Base-by-base conservation (phyloP, 2,113 vertebrate genomes). In the Aphelocoma coerulescens region DNA sequence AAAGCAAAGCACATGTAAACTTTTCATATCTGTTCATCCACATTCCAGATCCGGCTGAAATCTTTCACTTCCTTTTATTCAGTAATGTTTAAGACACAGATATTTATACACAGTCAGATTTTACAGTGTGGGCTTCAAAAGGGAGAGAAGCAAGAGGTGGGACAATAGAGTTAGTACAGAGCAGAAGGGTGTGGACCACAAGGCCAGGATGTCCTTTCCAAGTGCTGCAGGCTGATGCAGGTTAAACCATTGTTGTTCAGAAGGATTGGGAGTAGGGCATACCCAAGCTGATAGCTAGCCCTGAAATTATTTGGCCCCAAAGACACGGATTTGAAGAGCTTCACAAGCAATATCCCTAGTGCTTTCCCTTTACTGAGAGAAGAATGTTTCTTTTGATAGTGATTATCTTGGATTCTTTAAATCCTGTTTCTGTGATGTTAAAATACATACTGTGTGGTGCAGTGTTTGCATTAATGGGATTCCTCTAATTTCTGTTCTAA, bases 11-110 rank as follows among this genome's bases (percentile, higher is more conserved):
- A 41, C 44, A 14, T 48, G 43, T 93, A 86, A 95, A 92, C 68
- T 59, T 77, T 49, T 55, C 54, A 2, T 88, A 78, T 92, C 88
- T 81, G 11, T 84, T 88, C 35, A 74, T 93, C 51, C 48, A 30
- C 57, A 12, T 93, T 81, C 58, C 65, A 58, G 52, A 75, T 75
- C 68, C 0, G 2, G 44, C 76, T 88, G 86, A 82, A 82, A 91
- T 94, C 37, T 81, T 92, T 78, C 65, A 32, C 82, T 94, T 94
- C 79, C 78, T 91, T 94, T 93, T 91, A 93, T 90, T 94, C 95
- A 95, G 62, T 68, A 89, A 33, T 65, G 66, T 91, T 94, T 92
- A 80, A 93, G 68, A 84, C 84, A 61, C 24, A 61, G 37, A 18
- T 85, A 68, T 33, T 92, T 89, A 93, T 72, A 66, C 68, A 72